These are phyloP conservation scores for Drosophila testacea DNA, from an alignment of 2,888 invertebrate species.

Conservation along the genomic window DNA sequence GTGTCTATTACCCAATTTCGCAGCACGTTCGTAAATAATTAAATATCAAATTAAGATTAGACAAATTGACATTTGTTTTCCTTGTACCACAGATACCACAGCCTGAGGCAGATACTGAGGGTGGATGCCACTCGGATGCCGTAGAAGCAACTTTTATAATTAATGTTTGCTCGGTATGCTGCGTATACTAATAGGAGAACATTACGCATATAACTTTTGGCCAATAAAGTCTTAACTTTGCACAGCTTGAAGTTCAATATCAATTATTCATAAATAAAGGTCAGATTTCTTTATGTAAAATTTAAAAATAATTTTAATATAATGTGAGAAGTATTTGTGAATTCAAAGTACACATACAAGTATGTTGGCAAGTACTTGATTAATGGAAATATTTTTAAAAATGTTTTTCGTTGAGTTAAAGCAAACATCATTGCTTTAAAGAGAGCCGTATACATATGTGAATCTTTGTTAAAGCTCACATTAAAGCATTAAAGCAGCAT, in stretches of 20 bases:
- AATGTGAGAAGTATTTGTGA: no score
- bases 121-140: slow-evolving; percentile 6
- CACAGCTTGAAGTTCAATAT: not conserved
- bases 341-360: no score
- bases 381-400: not conserved
- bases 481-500: slow-evolving; percentile 26
- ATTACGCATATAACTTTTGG: not conserved
- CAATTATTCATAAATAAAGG: no score
- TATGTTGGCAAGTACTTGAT: no score
- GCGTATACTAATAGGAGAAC: not conserved
- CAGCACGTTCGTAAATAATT: slow-evolving; percentile 20
- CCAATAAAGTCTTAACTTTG: not conserved
- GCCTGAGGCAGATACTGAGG: slow-evolving; percentile 6
- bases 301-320: not conserved
- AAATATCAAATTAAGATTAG: slow-evolving; percentile 13
- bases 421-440: not conserved
- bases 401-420: not conserved
- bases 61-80: slow-evolving; percentile 15
- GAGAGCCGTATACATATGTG: slow-evolving; percentile 25
- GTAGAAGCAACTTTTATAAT: slow-evolving; percentile 14
- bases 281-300: not conserved
- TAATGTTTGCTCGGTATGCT: slow-evolving; percentile 8
- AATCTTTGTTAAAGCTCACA: slow-evolving; percentile 38
- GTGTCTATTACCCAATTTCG: slow-evolving; percentile 11
- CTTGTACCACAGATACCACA: slow-evolving; percentile 8